Conservation (phyloP, 2,888 invertebrate genomes). For the Epiblema foenella region DNA sequence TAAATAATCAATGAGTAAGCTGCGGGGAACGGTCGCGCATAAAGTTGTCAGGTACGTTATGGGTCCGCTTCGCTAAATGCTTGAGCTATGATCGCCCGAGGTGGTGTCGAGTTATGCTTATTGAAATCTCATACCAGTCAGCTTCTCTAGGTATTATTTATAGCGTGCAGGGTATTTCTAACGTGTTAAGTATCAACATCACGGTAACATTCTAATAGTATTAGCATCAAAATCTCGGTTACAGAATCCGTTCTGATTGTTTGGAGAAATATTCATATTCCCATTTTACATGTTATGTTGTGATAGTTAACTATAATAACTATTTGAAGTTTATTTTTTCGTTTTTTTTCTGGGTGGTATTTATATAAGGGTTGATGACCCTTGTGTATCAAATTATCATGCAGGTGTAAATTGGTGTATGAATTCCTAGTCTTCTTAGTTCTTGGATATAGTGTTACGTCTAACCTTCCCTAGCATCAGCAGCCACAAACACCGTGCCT, state of each 20-base stretch:
- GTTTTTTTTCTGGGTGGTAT: too few relatives aligned
- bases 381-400: too few relatives aligned
- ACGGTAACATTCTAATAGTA: too few relatives aligned
- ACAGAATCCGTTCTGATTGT: neutral
- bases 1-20: slow-evolving; percentile 27
- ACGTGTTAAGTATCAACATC: neutral
- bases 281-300: too few relatives aligned
- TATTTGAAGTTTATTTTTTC: too few relatives aligned
- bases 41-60: slow-evolving; percentile 27
- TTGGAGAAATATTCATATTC: neutral
- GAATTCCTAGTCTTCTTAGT: too few relatives aligned
- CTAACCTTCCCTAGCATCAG: too few relatives aligned
- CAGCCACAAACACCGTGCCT: too few relatives aligned
- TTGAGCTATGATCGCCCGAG: slow-evolving; percentile 24
- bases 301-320: too few relatives aligned
- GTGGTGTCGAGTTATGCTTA: slow-evolving; percentile 26
- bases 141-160: slow-evolving; percentile 8
- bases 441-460: too few relatives aligned
- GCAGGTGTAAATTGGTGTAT: too few relatives aligned
- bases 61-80: slow-evolving; percentile 14
- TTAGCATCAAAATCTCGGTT: neutral
- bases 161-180: slow-evolving; percentile 1
- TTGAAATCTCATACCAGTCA: slow-evolving; percentile 20
- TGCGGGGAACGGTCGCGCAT: neutral
- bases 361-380: too few relatives aligned